These are phyloP conservation scores for Caenorhabditis doughertyi DNA, from an alignment of 2,888 invertebrate species.

Conservation along the genomic window DNA sequence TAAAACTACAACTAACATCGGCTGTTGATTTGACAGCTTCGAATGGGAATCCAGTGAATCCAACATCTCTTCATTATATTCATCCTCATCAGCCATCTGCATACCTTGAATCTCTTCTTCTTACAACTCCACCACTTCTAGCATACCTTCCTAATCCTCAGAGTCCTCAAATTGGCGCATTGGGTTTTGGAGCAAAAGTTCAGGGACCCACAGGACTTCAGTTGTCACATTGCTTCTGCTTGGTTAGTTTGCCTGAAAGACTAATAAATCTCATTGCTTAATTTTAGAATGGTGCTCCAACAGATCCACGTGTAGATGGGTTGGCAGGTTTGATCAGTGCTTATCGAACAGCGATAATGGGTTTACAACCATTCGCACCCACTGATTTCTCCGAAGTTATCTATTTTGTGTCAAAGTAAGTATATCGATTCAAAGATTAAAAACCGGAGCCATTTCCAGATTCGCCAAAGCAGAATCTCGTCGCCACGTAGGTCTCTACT, in stretches of 20 bases:
- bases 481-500: constrained; percentile 71
- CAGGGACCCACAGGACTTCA: constrained; percentile 28
- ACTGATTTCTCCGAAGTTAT: constrained; percentile 86
- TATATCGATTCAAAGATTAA: background rate
- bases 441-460: constrained; percentile 57
- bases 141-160: constrained; percentile 60
- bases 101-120: constrained; percentile 84
- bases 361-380: constrained; percentile 85
- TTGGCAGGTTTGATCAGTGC: constrained; percentile 85
- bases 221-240: constrained; percentile 60
- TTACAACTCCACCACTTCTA: constrained; percentile 81
- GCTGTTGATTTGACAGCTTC: constrained; percentile 85
- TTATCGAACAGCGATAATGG: constrained; percentile 84
- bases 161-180: constrained; percentile 77
- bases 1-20: constrained; percentile 84
- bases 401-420: constrained; percentile 84
- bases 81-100: constrained; percentile 84
- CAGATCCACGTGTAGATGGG: constrained; percentile 85
- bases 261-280: constrained; percentile 74
- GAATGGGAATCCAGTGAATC: constrained; percentile 84
- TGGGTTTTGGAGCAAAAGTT: constrained; percentile 85
- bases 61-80: constrained; percentile 83
- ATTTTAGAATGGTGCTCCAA: constrained; percentile 85
- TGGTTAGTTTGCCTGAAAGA: constrained; percentile 48
- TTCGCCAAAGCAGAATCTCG: constrained; percentile 78